A percentile compares a stretch with the other conserved stretches of the same genome.
These are phyloP conservation scores for Thamnaconus septentrionalis DNA, from an alignment of 2,113 vertebrate genomes.

Conservation along the genomic window DNA sequence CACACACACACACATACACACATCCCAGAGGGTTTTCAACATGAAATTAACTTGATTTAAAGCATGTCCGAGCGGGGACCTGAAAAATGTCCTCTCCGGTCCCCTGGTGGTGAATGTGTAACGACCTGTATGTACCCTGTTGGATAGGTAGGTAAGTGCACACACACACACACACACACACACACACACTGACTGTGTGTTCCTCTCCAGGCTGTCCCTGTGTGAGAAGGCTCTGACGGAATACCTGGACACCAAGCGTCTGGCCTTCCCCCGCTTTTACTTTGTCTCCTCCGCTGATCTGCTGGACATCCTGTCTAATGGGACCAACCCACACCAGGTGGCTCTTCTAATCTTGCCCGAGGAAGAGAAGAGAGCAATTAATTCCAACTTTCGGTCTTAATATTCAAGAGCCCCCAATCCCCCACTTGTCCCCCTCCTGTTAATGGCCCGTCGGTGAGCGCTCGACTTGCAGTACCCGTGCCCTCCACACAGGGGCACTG, in stretches of 20 bases:
- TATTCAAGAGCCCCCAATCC: too few relatives aligned
- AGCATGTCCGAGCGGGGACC: too few relatives aligned
- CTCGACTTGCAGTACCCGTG: conserved; percentile 18
- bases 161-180: too few relatives aligned
- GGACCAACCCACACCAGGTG: conserved; percentile 86
- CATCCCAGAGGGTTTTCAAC: too few relatives aligned
- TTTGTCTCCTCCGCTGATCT: conserved; percentile 97
- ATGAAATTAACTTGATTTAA: too few relatives aligned
- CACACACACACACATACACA: too few relatives aligned
- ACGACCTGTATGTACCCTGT: too few relatives aligned
- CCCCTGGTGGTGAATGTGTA: too few relatives aligned
- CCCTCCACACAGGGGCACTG: conserved; percentile 61
- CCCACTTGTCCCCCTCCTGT: too few relatives aligned
- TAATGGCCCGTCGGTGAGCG: too few relatives aligned
- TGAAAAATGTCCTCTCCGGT: too few relatives aligned
- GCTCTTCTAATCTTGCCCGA: conserved; percentile 12
- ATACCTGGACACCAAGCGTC: conserved; percentile 91
- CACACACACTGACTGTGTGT: conserved; percentile 12
- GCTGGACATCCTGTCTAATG: conserved; percentile 92
- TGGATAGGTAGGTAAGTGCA: too few relatives aligned
- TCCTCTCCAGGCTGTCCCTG: conserved; percentile 80
- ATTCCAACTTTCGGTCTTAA: conserved; percentile 18
- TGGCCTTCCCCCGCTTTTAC: conserved; percentile 95
- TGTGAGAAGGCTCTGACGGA: conserved; percentile 95
- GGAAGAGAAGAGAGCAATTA: not conserved